Base-by-base conservation (phyloP, 1,140 invertebrate species). In the Drosophila asahinai region DNA sequence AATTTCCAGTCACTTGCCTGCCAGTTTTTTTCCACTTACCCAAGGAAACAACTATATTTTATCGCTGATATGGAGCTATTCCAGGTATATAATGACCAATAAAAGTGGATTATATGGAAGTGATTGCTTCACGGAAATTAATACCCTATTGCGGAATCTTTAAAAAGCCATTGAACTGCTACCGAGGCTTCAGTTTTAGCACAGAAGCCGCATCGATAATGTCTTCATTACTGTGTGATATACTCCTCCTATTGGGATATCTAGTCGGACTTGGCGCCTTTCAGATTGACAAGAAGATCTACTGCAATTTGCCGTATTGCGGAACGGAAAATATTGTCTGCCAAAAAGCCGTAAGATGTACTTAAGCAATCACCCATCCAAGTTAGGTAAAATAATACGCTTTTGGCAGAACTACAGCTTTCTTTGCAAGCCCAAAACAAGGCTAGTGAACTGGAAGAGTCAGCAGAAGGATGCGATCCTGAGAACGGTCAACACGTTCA, bases 221-320 rank as follows among this genome's bases (percentile, higher is more conserved):
- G 55, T 58, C 55, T 40, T 58, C 19, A 11, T 40, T 42, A 11
- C 7, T 38, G 7, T 7, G 11, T n/a, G 7, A 12, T 5, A 27
- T 54, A 7, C 5, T 66, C 8, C 15, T 66, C 30, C 17, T 47
- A 9, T 27, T 25, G 2, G n/a, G 62, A 19, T 70, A 12, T 8
- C 6, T 54, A 17, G 8, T 4, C 1, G 36, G 27, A 9, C 12
- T 62, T 6, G 7, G 9, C 14, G 60, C 36, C 2, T 76, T 51
- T 27, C 1, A 45, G 9, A 67, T 64, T n/a, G 30, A 47, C 22
- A 19, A 40, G 3, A 17, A n/a, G 1, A 27, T 19, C 1, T 68
- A 81, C 38, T 86, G 82, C 17, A 19, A 17, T 40, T 19, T 60
- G 48, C 33, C 47, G 0, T 40, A 42, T 45, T 84, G 81, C 12